Percentiles rank a stretch among this genome's conserved stretches.
Evolutionary conservation across 2,888 invertebrate genomes (phyloP).

Genomic region (Seira ritae): DNA sequence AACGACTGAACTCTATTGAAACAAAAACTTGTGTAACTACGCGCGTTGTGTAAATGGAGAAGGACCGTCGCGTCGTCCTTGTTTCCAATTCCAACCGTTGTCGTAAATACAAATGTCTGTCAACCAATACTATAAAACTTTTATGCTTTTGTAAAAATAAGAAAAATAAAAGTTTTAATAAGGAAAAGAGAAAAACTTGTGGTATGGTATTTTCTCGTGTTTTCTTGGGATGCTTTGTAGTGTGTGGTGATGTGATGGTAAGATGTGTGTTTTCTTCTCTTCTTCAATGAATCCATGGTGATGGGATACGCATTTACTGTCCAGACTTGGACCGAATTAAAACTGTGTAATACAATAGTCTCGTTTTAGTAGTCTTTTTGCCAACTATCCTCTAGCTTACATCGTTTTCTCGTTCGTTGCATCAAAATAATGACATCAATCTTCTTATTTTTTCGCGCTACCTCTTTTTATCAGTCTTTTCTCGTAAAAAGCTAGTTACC

Average conservation of each 20-base stretch:
- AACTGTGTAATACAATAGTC: neutral
- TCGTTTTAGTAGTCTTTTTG: neutral
- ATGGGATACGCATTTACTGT: neutral
- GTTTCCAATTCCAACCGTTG: too few species aligned
- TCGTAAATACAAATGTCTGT: too few species aligned
- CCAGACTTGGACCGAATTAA: neutral
- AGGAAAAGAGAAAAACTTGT: too few species aligned
- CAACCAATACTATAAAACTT: too few species aligned
- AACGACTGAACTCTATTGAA: slow-evolving; percentile 54
- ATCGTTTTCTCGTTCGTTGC: slow-evolving; percentile 4
- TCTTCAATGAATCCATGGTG: neutral
- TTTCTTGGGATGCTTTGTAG: too few species aligned
- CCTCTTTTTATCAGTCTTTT: slow-evolving; percentile 4
- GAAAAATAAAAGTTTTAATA: too few species aligned
- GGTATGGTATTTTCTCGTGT: too few species aligned
- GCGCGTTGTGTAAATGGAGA: too few species aligned
- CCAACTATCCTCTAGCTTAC: neutral
- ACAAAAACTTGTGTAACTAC: slow-evolving; percentile 10
- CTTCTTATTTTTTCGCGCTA: neutral
- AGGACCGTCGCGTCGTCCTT: too few species aligned
- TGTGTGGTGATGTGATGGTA: too few species aligned
- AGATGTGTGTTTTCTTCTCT: neutral
- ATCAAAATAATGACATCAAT: neutral
- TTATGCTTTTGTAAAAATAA: too few species aligned
- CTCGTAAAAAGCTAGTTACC: too few species aligned